Conservation (phyloP, 2,888 invertebrate species). For the Mimas tiliae region DNA sequence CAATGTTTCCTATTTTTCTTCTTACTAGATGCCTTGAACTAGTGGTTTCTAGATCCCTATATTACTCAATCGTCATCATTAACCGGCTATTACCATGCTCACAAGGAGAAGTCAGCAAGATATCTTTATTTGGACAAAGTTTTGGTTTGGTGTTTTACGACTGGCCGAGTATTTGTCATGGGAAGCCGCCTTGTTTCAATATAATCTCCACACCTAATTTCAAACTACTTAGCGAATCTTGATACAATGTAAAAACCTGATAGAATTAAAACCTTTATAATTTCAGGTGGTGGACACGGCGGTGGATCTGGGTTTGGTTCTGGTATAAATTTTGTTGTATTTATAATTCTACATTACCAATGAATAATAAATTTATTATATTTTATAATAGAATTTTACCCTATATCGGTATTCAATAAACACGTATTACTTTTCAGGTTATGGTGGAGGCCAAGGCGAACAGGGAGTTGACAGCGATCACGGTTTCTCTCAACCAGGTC, state of each 20-base stretch:
- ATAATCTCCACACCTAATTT: not conserved
- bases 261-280: not conserved
- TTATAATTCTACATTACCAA: no score
- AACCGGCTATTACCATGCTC: not conserved
- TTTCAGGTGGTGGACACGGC: constrained; percentile 47
- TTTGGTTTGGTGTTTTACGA: not conserved
- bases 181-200: not conserved
- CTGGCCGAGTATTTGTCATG: not conserved
- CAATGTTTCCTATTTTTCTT: not conserved
- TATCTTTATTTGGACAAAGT: not conserved
- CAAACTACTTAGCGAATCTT: not conserved
- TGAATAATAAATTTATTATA: no score
- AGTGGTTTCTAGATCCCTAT: no score
- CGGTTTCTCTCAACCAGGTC: constrained; percentile 42
- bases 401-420: not conserved
- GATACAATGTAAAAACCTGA: not conserved
- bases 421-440: constrained; percentile 33
- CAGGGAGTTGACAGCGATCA: constrained; percentile 33
- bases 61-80: not conserved
- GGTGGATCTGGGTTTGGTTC: constrained; percentile 56
- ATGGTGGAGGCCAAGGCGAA: constrained; percentile 43
- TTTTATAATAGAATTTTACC: no score
- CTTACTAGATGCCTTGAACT: no score
- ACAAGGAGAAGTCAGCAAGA: not conserved
- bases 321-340: constrained; percentile 45